Conservation (phyloP, 2,797 vertebrate genomes). For the Liparis tanakae region DNA sequence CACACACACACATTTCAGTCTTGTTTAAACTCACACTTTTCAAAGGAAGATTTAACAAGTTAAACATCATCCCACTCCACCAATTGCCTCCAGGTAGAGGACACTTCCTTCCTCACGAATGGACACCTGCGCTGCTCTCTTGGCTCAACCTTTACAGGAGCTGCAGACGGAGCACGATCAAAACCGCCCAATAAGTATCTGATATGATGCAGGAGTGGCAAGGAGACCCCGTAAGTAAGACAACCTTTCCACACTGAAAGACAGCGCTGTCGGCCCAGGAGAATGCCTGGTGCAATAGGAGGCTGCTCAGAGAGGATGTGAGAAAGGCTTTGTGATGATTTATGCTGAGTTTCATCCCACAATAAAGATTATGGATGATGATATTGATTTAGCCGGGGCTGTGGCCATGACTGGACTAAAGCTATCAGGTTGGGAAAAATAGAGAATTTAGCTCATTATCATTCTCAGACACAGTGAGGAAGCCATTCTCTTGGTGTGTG, state of each 20-base stretch:
- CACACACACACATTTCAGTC: constrained; percentile 26
- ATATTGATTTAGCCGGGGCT: constrained; percentile 77
- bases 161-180: constrained; percentile 37
- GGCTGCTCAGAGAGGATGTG: constrained; percentile 71
- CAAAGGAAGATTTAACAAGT: constrained; percentile 45
- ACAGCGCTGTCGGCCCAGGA: constrained; percentile 63
- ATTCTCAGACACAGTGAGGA: constrained; percentile 70
- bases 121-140: constrained; percentile 25
- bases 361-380: constrained; percentile 84
- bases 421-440: constrained; percentile 72
- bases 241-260: constrained; percentile 37
- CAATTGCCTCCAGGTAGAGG: constrained; percentile 29
- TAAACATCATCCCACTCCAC: constrained; percentile 35
- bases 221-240: background rate
- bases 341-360: constrained; percentile 82
- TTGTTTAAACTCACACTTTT: constrained; percentile 44
- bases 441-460: constrained; percentile 78
- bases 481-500: constrained; percentile 43
- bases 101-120: constrained; percentile 34
- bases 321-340: constrained; percentile 79
- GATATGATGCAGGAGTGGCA: constrained; percentile 34
- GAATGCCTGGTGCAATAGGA: constrained; percentile 65
- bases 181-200: constrained; percentile 47
- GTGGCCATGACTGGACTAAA: constrained; percentile 78
- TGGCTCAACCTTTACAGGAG: constrained; percentile 40